Conservation (phyloP, 2,797 vertebrate genomes). For the Threskiornis aethiopicus region DNA sequence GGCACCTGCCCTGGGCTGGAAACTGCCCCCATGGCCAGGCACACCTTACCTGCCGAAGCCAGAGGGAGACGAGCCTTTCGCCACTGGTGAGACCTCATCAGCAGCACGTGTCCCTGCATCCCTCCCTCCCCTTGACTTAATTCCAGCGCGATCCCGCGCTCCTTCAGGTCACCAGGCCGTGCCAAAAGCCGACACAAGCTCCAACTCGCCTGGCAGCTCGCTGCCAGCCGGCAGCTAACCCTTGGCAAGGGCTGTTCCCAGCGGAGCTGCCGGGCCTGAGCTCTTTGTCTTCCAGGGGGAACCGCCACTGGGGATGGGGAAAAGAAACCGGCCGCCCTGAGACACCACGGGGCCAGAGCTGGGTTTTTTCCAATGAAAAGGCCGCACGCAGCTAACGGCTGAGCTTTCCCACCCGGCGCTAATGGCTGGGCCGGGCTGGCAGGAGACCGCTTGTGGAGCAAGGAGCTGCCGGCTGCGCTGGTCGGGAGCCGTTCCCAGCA, state of each 20-base stretch:
- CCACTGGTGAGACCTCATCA: fast-evolving
- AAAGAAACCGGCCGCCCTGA: fast-evolving
- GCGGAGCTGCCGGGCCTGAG: neutral
- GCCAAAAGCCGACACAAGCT: neutral
- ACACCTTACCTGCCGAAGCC: fast-evolving
- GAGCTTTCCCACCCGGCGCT: neutral
- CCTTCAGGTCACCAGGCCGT: fast-evolving
- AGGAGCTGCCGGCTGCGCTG: neutral
- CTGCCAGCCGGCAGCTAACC: neutral
- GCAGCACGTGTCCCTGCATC: fast-evolving
- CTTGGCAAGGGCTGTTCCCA: neutral
- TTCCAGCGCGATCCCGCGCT: neutral
- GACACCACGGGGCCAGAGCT: fast-evolving
- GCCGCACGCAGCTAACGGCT: fast-evolving
- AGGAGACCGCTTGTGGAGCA: neutral
- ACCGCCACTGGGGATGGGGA: neutral
- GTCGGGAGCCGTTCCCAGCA: fast-evolving
- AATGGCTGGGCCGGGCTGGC: neutral
- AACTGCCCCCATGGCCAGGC: fast-evolving
- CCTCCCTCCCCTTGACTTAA: neutral
- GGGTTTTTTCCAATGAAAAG: neutral
- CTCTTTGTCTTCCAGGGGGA: neutral
- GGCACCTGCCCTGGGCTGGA: neutral
- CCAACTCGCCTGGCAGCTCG: fast-evolving
- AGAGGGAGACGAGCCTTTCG: fast-evolving